Base-by-base conservation (phyloP, 2,113 vertebrate genomes). In the Vulpes vulpes region DNA sequence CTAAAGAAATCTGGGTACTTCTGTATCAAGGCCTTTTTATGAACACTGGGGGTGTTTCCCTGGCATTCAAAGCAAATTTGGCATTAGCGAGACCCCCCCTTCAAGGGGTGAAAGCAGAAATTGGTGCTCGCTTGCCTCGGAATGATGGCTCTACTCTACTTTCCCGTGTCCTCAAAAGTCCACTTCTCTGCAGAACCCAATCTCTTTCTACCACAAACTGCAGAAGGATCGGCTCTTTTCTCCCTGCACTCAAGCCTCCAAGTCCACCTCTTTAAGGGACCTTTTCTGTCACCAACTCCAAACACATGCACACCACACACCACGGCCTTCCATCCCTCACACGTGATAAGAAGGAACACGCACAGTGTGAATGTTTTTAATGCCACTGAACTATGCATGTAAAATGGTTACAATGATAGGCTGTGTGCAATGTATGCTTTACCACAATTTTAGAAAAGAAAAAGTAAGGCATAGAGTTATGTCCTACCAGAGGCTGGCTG, bases 261-360 rank as follows among this genome's bases (percentile, higher is more conserved):
- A 25, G 10, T 22, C 65, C 32, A 27, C 30, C 15, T 84, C 43
- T 27, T 43, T 22, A 17, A 1, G 12, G 49, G 73, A n/a, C 19
- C 53, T 55, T n/a, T 89, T 25, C 62, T 43, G 30, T 27, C 38
- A 59, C 53, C 9, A 4, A 20, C 35, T 69, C 1, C 0, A 64
- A 16, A 30, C 8, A 25, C 1, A 3, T 9, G 4, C 27, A 73
- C 22, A 23, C 71, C 3, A 6, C 20, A 32, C 23, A 30, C 43
- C 4, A 20, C 8, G 0, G 0, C 32, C n/a, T 16, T 30, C 14
- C 20, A 2, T 19, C 16, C 60, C 25, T 84, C 35, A 7, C 25
- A 7, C 3, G 7, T 7, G 20, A 35, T 0, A 81, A 20, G 16
- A 38, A 62, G n/a, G 19, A 32, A 49, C 15, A 51, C 0, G 1